Percentiles rank a stretch among this genome's conserved stretches.
Conservation (phyloP, 1,140 invertebrate genomes). For the Ostrea edulis region DNA sequence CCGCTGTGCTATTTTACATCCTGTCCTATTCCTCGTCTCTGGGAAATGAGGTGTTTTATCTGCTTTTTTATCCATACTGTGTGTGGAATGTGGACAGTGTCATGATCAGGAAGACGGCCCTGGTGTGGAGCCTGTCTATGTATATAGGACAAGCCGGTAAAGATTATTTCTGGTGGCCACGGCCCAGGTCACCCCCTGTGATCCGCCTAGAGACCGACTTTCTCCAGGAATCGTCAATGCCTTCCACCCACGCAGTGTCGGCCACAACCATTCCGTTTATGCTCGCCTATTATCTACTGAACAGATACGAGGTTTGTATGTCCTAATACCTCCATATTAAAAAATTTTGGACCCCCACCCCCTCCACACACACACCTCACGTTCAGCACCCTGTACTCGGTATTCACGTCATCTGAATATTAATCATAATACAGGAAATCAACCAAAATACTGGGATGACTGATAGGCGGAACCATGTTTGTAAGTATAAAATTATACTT, state of each 20-base stretch:
- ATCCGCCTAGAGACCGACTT: conserved; percentile 87
- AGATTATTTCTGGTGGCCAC: conserved; percentile 87
- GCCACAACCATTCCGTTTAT: conserved; percentile 92
- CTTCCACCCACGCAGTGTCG: conserved; percentile 96
- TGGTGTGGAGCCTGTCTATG: conserved; percentile 93
- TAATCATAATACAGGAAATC: no score
- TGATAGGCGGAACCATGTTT: no score
- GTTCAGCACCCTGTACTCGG: neutral
- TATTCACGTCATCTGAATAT: neutral
- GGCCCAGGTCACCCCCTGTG: conserved; percentile 90
- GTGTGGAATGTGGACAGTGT: conserved; percentile 89
- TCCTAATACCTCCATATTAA: neutral
- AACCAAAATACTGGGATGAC: no score
- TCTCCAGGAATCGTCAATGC: conserved; percentile 97
- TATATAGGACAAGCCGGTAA: conserved; percentile 87
- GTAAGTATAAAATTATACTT: no score
- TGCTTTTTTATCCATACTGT: conserved; percentile 92
- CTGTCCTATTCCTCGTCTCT: conserved; percentile 90
- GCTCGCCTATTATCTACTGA: conserved; percentile 88
- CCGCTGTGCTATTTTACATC: conserved; percentile 90
- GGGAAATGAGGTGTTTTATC: conserved; percentile 94
- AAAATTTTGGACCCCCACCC: neutral
- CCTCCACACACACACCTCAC: neutral
- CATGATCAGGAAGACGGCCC: conserved; percentile 83
- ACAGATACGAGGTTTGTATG: conserved; percentile 87